Percentiles rank a stretch among this genome's conserved stretches.
phyloP scores from a whole-genome alignment of 2,888 invertebrate genomes.

The Phanerotoma sp. region DNA sequence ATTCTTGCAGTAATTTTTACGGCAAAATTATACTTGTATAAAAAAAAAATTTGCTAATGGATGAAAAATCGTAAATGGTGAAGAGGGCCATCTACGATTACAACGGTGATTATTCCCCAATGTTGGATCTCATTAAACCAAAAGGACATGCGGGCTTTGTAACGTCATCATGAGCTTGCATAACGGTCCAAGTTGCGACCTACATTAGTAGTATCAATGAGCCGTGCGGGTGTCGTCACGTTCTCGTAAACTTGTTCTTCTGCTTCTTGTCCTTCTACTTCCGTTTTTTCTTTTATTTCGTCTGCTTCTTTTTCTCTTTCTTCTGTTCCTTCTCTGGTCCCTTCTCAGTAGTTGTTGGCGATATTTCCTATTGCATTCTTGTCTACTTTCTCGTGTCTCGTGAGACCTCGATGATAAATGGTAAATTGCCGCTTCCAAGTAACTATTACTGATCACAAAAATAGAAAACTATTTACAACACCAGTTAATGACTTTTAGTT shows the following conservation, averaged over 20 bases:
- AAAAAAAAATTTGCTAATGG: too few species aligned
- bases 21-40: neutral
- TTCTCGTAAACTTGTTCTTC: conserved; percentile 4
- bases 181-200: conserved; percentile 18
- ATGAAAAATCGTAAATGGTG: too few species aligned
- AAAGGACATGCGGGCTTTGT: conserved; percentile 23
- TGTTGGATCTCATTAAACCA: conserved; percentile 20
- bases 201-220: conserved; percentile 17
- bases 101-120: conserved; percentile 17
- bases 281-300: too few species aligned
- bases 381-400: conserved; percentile 5
- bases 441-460: conserved; percentile 3
- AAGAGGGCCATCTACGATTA: conserved; percentile 7
- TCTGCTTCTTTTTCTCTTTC: too few species aligned
- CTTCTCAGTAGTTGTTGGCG: neutral
- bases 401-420: conserved; percentile 3
- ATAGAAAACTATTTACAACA: neutral
- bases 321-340: too few species aligned
- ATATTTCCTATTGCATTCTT: conserved; percentile 8
- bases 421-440: conserved; percentile 2
- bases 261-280: too few species aligned
- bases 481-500: conserved; percentile 1
- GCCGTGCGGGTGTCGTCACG: conserved; percentile 17
- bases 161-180: conserved; percentile 22
- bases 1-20: too few species aligned